A percentile compares a stretch with the other conserved stretches of the same genome.
Evolutionary conservation across 1,140 invertebrate species (phyloP).

Genomic region (Diabrotica virgifera): DNA sequence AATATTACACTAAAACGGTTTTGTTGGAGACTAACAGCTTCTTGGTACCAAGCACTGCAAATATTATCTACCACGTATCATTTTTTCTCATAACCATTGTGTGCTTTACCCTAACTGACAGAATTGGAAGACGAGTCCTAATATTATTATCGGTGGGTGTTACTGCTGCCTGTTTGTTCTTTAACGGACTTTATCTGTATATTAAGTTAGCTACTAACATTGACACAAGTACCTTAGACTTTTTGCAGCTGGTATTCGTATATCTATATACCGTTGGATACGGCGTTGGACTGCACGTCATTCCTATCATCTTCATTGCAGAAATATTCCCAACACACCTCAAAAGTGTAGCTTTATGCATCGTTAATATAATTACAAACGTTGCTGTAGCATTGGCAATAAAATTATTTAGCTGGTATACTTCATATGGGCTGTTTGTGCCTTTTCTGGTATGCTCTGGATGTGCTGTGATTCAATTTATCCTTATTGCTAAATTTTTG

Average conservation of each 20-base stretch:
- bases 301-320: constrained; percentile 3
- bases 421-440: neutral
- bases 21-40: neutral
- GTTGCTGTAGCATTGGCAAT: neutral
- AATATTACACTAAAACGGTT: constrained; percentile 1
- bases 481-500: constrained; percentile 6
- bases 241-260: neutral
- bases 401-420: neutral
- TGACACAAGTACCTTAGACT: neutral
- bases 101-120: constrained; percentile 17
- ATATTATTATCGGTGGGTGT: neutral
- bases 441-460: neutral
- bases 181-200: neutral
- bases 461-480: neutral
- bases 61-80: constrained; percentile 2
- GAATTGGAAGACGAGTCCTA: constrained; percentile 5
- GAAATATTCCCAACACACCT: constrained; percentile 19
- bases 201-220: neutral
- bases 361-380: neutral
- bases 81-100: constrained; percentile 2
- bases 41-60: neutral
- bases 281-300: neutral
- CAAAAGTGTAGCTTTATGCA: constrained; percentile 8
- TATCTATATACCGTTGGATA: neutral
- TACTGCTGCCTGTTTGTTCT: neutral